Evolutionary conservation across 2,888 invertebrate species (phyloP).

Genomic region (Strigamia crassipes): DNA sequence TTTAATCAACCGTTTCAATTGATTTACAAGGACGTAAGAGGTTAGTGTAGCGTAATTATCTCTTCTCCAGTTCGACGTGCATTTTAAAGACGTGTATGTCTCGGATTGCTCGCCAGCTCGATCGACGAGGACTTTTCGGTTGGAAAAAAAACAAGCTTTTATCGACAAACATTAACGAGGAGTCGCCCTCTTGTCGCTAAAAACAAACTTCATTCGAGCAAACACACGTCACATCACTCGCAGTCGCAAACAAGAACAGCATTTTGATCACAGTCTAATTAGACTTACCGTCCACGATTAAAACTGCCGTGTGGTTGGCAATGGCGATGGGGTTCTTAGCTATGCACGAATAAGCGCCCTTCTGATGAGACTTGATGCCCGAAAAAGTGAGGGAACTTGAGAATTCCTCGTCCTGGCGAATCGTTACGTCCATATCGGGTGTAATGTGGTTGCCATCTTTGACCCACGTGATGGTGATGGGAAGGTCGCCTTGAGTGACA

Average conservation of each 20-base stretch:
- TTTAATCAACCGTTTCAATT: not conserved
- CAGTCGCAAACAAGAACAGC: no score
- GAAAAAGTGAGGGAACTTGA: slow-evolving; percentile 50
- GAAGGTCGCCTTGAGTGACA: slow-evolving; percentile 57
- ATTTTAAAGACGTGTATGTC: not conserved
- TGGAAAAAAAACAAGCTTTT: not conserved
- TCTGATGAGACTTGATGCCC: slow-evolving; percentile 48
- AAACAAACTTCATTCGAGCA: not conserved
- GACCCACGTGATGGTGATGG: slow-evolving; percentile 59
- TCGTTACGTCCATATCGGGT: slow-evolving; percentile 48
- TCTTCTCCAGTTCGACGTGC: not conserved
- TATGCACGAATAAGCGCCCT: slow-evolving; percentile 50
- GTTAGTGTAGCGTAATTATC: slow-evolving; percentile 22
- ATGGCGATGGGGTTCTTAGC: slow-evolving; percentile 49
- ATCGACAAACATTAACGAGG: not conserved
- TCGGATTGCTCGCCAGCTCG: not conserved
- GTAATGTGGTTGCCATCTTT: slow-evolving; percentile 57
- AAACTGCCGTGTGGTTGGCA: slow-evolving; percentile 49
- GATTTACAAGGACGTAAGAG: slow-evolving; percentile 3
- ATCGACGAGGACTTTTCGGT: not conserved
- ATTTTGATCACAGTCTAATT: not conserved
- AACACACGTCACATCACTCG: not conserved
- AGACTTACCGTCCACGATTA: slow-evolving; percentile 49
- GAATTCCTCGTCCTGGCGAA: slow-evolving; percentile 50
- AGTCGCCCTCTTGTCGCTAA: not conserved